Conservation (phyloP, 2,888 invertebrate genomes). For the Metopia argyrocephala region DNA sequence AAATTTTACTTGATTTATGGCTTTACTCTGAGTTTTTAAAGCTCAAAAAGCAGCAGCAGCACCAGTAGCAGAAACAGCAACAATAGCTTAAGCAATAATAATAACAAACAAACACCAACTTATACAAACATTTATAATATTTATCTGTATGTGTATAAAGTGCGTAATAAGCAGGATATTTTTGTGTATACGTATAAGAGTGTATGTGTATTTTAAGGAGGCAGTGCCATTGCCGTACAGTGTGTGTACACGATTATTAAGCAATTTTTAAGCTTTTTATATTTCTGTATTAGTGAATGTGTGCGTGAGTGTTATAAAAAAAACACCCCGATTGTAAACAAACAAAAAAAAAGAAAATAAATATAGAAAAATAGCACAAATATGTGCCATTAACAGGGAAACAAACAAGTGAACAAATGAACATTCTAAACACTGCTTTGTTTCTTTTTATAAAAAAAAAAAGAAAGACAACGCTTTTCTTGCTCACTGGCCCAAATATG, state of each 20-base stretch:
- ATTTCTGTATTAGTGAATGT: constrained; percentile 16
- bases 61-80: constrained; percentile 19
- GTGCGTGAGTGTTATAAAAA: neutral
- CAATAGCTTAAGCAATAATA: constrained; percentile 5
- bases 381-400: constrained; percentile 65
- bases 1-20: constrained; percentile 76
- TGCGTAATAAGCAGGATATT: constrained; percentile 33
- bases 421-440: constrained; percentile 21
- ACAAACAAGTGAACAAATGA: constrained; percentile 35
- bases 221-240: neutral
- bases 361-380: constrained; percentile 59
- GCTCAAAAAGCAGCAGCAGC: constrained; percentile 12
- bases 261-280: constrained; percentile 35
- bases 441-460: constrained; percentile 37
- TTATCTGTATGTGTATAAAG: neutral
- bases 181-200: constrained; percentile 4
- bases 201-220: neutral
- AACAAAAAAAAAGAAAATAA: constrained; percentile 1
- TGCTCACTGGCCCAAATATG: constrained; percentile 15
- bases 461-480: neutral
- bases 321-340: constrained; percentile 40
- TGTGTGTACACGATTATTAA: constrained; percentile 6
- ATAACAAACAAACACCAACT: constrained; percentile 37
- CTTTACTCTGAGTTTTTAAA: constrained; percentile 55
- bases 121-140: constrained; percentile 32